phyloP scores from a whole-genome alignment of 2,113 vertebrate species.

The Perca flavescens region DNA sequence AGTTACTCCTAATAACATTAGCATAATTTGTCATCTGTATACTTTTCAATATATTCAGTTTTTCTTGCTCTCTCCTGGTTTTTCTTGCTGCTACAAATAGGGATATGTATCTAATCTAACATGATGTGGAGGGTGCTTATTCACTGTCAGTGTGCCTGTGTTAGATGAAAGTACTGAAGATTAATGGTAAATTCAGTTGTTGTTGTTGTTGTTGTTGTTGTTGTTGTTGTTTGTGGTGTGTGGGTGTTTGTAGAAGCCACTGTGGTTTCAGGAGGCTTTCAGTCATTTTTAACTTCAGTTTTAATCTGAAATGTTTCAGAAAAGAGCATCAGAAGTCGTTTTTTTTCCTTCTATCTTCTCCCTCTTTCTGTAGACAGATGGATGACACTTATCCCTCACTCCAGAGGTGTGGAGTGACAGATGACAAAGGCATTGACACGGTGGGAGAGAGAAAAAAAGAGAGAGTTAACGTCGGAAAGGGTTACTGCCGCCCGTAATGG shows the following conservation, averaged over 20 bases:
- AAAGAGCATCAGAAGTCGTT: conserved; percentile 33
- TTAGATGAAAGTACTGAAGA: conserved; percentile 35
- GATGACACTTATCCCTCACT: conserved; percentile 47
- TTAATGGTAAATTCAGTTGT: conserved; percentile 11
- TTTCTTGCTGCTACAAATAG: background rate
- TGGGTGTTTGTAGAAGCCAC: conserved; percentile 45
- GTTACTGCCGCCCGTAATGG: conserved; percentile 22
- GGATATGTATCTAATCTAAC: background rate
- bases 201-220: background rate
- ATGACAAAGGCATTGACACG: conserved; percentile 52
- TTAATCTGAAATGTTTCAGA: conserved; percentile 38
- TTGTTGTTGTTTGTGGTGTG: background rate
- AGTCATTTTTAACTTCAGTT: conserved; percentile 41
- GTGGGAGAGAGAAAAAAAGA: conserved; percentile 18
- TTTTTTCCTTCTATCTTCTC: background rate
- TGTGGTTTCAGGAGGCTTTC: conserved; percentile 42
- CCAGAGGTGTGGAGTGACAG: conserved; percentile 66
- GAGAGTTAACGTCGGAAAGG: background rate
- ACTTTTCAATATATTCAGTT: background rate
- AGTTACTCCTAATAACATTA: background rate
- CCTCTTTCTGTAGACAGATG: conserved; percentile 54
- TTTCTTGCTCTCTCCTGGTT: no score
- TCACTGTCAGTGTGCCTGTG: background rate
- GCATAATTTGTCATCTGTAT: background rate
- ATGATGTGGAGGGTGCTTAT: background rate